Base-by-base conservation (phyloP, 2,113 vertebrate species). In the Irena cyanogastra region DNA sequence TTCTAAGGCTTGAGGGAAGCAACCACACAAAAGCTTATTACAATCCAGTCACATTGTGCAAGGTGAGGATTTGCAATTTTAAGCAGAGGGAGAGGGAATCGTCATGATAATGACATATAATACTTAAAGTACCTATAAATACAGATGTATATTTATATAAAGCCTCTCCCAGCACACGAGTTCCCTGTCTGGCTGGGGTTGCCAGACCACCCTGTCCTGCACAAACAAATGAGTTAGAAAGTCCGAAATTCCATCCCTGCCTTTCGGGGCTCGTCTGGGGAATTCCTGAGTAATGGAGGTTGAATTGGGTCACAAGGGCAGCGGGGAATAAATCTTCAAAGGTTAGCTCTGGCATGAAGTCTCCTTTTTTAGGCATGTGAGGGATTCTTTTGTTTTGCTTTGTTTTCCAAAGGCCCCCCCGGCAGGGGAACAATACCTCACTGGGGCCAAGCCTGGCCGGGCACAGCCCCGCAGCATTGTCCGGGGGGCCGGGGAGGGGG, bases 271-370 rank as follows among this genome's bases (percentile, higher is more conserved):
- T 97, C 80, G 82, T 95, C 95, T 86, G 93, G 97, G 97, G 98
- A 98, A 98, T 99, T 98, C 98, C 97, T 98, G 96, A 98, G 98
- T 98, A 98, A 98, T 98, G 97, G 98, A 98, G 98, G 98, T 98
- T 95, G 97, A 95, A 83, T 75, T 91, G 98, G 98, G 97, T 98
- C 98, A 98, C 89, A 89, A 95, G 97, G 97, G 96, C 96, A 96
- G 93, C 47, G 4, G 93, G 92, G 88, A 96, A 96, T 96, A 95
- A 97, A 97, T 97, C 95, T 95, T 97, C 97, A 97, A 97, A 97
- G 96, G 92, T 96, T 96, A 92, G 88, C 93, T 97, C 96, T 96
- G 97, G 97, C 95, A 95, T 94, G 92, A 97, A 96, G 95, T 95
- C 96, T 96, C 95, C 87, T 96, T 95, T 95, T 97, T 96, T 95